Percentiles rank a stretch among this genome's conserved stretches.
These are phyloP conservation scores for Ictalurus punctatus DNA, from an alignment of 2,113 vertebrate species.

Conservation along the genomic window DNA sequence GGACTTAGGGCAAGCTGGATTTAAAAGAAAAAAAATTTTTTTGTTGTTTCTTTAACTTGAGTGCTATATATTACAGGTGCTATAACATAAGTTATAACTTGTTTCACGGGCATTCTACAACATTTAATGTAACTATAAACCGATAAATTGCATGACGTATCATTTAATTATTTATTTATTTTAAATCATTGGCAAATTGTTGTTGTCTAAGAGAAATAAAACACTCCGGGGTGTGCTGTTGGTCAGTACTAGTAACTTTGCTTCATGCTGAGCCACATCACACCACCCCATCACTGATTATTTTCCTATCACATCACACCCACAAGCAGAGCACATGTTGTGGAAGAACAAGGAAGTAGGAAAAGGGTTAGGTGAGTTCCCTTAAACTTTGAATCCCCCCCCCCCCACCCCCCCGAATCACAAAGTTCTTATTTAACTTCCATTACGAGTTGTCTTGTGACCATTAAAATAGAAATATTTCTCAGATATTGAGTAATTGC, in stretches of 20 bases:
- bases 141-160: neutral
- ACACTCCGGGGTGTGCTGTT: neutral
- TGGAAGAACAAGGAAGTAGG: neutral
- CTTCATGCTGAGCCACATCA: neutral
- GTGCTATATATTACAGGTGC: neutral
- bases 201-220: neutral
- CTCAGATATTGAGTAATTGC: neutral
- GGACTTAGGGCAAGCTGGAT: neutral
- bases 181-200: too few relatives aligned
- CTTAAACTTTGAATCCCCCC: neutral
- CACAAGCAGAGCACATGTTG: neutral
- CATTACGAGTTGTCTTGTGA: neutral
- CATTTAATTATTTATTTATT: neutral
- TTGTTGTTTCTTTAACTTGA: neutral
- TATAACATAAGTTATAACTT: neutral
- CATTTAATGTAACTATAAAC: neutral
- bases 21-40: neutral
- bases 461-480: neutral
- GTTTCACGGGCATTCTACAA: neutral
- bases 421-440: neutral
- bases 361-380: neutral
- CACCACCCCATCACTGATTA: neutral
- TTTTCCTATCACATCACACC: neutral
- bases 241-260: neutral
- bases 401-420: neutral